Evolutionary conservation across 2,888 invertebrate genomes (phyloP).

Genomic region (Taenaris catops): DNA sequence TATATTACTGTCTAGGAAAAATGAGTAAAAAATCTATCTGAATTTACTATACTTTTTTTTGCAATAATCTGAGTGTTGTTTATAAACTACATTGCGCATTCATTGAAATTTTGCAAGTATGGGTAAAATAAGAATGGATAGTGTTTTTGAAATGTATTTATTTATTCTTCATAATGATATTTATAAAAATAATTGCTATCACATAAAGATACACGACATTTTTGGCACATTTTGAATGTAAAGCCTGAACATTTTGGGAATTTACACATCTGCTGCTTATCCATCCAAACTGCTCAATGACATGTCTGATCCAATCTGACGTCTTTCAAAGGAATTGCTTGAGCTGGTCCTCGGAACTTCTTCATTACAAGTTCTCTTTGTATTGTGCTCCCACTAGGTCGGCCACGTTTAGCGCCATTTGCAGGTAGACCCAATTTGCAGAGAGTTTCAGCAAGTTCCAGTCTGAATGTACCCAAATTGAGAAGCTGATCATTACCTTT

Average conservation of each 20-base stretch:
- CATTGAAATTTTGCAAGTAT: conserved; percentile 31
- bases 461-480: conserved; percentile 34
- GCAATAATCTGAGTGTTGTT: conserved; percentile 32
- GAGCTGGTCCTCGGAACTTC: conserved; percentile 33
- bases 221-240: conserved; percentile 35
- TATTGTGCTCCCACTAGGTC: conserved; percentile 31
- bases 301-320: conserved; percentile 28
- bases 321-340: conserved; percentile 31
- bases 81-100: conserved; percentile 34
- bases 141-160: conserved; percentile 31
- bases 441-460: conserved; percentile 35
- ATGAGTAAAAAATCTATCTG: conserved; percentile 31
- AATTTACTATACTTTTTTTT: conserved; percentile 29
- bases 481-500: conserved; percentile 32
- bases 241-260: conserved; percentile 32
- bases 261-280: conserved; percentile 29
- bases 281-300: conserved; percentile 29
- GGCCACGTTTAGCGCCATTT: conserved; percentile 34
- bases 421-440: conserved; percentile 32
- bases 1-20: no score
- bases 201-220: conserved; percentile 36
- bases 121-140: conserved; percentile 31
- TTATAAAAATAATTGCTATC: conserved; percentile 36
- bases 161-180: conserved; percentile 33
- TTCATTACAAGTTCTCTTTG: conserved; percentile 33